Base-by-base conservation (phyloP, 2,797 vertebrate genomes). In the Clarias platycephalus region DNA sequence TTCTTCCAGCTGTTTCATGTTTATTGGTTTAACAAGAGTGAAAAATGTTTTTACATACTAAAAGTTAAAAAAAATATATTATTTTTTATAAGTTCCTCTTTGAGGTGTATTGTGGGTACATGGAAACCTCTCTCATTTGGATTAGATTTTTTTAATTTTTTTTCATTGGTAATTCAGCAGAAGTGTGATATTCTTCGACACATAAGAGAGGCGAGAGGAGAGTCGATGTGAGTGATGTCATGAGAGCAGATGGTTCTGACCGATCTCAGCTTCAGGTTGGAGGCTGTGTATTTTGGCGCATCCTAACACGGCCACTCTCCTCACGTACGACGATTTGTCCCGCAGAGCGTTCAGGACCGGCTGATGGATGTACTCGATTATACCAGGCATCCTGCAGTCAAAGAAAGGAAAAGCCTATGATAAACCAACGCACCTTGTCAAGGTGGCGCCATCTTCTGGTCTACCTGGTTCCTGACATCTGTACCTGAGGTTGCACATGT, bases 401-500 rank as follows among this genome's bases (percentile, higher is more conserved):
- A 34, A 64, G 18, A 5, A 70, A 10, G 2, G 6, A 2, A 16
- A 72, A 40, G 6, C 5, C 18, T 57, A 24, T 40, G 3, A 68
- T 40, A 9, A 66, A 12, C 31, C 31, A 3, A 34, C 26, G 3
- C 34, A 66, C 34, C 58, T 31, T 5, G 40, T 18, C 5, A 2
- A 15, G 9, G 9, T 13, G 26, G 0, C 4, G 44, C 16, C 70
- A 72, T 8, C 40, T 26, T 22, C 34, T 70, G 67, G 67, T 28
- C 16, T 4, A 4, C 13, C 49, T 6, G 53, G 31, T 24, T 13
- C 26, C 20, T 1, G 15, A 0, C 16, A 16, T 28, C 67, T 1
- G 67, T 74, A 98, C 97, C 97, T 95, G 85, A 99, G 95, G 90
- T 95, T 96, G 90, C 96, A 97, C 96, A 99, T 97, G 92, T 96